Evolutionary conservation across 2,113 vertebrate genomes (phyloP), one percentile per base, ranked within the genome.

Genomic region (Hiodon alosoides): DNA sequence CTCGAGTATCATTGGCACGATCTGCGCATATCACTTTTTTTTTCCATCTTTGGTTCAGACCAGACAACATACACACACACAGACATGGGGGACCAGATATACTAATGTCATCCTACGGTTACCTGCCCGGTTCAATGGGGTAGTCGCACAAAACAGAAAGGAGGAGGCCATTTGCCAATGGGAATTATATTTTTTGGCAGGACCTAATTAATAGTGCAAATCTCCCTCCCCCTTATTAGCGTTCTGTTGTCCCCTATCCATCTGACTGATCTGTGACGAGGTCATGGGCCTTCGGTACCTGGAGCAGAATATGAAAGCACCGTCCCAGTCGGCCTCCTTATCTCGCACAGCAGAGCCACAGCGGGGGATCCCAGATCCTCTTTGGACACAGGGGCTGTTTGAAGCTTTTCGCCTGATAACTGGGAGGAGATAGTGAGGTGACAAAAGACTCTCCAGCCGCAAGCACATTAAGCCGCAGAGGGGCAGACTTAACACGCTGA

Each of bases 141-240:
- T 31, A 31, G 31, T 31, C 31, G 31, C 31, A 31, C 31, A 31
- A 31, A 31, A 31, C 31, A 31, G 0, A 31, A 31, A 31, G 31
- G 31, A 31, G 79, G 82, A 82, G 80, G 82, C 67, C 81, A 75
- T 31, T 81, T 47, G 83, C 81, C 79, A 82, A 83, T 80, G 76
- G 81, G 79, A 84, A 82, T 84, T 83, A 85, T 85, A 82, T 79
- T 81, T 83, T 76, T 69, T 80, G 79, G 78, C 82, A 85, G 84
- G 59, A 86, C 77, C 79, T 85, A 83, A 83, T 84, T 86, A 85
- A 84, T 77, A 82, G 73, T 82, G 78, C 82, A 85, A 87, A 79
- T 83, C 77, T 82, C 31, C 31, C 31, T 31, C 31, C 31, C 31
- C 31, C 31, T 31, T 2, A 2, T 31, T 31, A 31, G 31, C 31